Base-by-base conservation (phyloP, 2,113 vertebrate genomes). In the Scomber japonicus region DNA sequence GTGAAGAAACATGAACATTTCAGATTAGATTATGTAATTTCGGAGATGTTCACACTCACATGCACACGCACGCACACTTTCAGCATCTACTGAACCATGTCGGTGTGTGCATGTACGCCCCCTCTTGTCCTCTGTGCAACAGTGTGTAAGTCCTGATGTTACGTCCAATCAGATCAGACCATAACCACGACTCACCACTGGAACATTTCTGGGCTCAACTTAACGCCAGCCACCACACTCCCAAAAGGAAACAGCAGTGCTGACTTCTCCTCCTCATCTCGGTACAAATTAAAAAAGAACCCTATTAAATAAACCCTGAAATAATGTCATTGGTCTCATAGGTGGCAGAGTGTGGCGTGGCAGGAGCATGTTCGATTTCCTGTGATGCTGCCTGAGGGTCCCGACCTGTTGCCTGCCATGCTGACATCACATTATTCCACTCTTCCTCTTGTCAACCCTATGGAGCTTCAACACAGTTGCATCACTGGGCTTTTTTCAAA, bases 101-200 rank as follows among this genome's bases (percentile, higher is more conserved):
- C 40, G 3, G 19, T 55, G 46, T 68, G 31, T 82, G 66, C 45
- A 3, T 55, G 10, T 30, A 51, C 70, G 63, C 45, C 12, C 66
- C 63, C 27, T 62, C 64, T 57, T 6, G 30, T 65, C 21, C 48
- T 62, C 62, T 60, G 50, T 35, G 64, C 50, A 59, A 2, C 35
- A 50, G 7, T 68, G 65, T 60, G 46, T 50, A 64, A 56, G 3
- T 76, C 72, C 48, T 59, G 21, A 71, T 78, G 50, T 44, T 63
- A 5, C 7, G 2, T 81, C 61, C 71, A 72, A 51, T 81, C 69
- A 68, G 54, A 61, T 75, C 56, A 75, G 30, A 83, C 21, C 15
- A 5, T 48, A 27, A 30, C 59, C 19, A 30, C 40, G 7, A 19
- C 31, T 46, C 50, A 71, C 50, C 0, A 50, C 49, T 2, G 72